phyloP scores from a whole-genome alignment of 2,113 vertebrate species.

The Ptilorrhoa leucosticta region DNA sequence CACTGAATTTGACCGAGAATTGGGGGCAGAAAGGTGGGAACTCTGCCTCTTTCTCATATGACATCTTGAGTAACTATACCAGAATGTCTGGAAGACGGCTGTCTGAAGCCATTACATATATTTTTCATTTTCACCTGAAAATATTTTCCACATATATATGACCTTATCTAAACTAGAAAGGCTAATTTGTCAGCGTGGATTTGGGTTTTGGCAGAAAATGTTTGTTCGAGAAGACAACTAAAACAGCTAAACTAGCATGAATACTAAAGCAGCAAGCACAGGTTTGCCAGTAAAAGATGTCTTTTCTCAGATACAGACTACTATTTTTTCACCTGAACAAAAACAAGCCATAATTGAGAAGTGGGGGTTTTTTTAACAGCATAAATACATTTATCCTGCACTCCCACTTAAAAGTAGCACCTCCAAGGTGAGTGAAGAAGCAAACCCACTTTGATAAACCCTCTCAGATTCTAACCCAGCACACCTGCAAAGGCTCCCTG shows the following conservation, averaged over 20 bases:
- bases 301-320: background rate
- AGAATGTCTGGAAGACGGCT: background rate
- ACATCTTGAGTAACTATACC: background rate
- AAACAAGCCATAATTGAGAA: background rate
- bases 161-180: background rate
- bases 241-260: background rate
- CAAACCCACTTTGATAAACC: background rate
- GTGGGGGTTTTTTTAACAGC: fast-evolving
- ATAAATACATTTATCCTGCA: background rate
- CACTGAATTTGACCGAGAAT: fast-evolving
- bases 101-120: background rate
- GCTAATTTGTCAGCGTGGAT: background rate
- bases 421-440: background rate
- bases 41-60: background rate
- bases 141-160: background rate
- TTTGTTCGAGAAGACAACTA: background rate
- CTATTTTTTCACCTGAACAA: background rate
- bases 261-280: background rate
- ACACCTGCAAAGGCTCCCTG: background rate
- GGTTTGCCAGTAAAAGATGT: background rate
- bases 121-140: background rate
- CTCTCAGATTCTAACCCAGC: background rate
- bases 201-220: background rate
- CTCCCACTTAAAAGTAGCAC: background rate
- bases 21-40: background rate